Base-by-base conservation (phyloP, 2,797 vertebrate genomes). In the Phrynocephalus guinanensis region DNA sequence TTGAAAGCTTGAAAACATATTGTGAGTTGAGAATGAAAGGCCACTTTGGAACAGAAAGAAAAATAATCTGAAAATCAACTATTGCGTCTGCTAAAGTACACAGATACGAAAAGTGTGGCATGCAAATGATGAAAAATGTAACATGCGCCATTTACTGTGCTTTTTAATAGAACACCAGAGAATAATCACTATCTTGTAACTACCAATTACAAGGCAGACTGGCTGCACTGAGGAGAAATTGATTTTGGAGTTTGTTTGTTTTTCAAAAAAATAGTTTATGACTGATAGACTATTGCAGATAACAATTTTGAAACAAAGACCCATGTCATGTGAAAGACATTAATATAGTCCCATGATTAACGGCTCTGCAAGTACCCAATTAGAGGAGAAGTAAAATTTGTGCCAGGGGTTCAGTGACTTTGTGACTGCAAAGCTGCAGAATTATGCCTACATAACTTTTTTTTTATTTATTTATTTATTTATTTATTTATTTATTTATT, bases 161-260 rank as follows among this genome's bases (percentile, higher is more conserved):
- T 86, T 77, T 84, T 86, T 78, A 92, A 92, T 90, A 52, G 67
- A 82, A 90, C 91, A 28, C 85, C 93, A 89, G 50, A 84, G n/a
- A 88, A 91, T 89, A 91, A 86, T 94, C 88, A 92, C 83, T 90
- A 92, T 70, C 79, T 92, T 90, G 89, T 90, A 93, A 91, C 91
- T 91, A 93, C 38, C 86, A 95, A 89, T 94, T 95, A 91, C 82
- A 91, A 84, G 89, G 87, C 86, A 93, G 90, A 95, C 89, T 87
- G 76, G 90, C 79, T 89, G 88, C 38, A 75, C 80, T 84, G 79
- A 90, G 77, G 92, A 92, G 2, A 85, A 87, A 93, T 86, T 92
- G 86, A 89, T 93, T 94, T 92, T 86, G 15, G 15, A 5, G 5
- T 63, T 63, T 63, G 7, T 20, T 63, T 63, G 87, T 83, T 89